A percentile compares a stretch with the other conserved stretches of the same genome.
Evolutionary conservation across 37 sponge, comb jelly and placozoan genomes (phyloP).

Genomic region (Trichoplax adhaerens): DNA sequence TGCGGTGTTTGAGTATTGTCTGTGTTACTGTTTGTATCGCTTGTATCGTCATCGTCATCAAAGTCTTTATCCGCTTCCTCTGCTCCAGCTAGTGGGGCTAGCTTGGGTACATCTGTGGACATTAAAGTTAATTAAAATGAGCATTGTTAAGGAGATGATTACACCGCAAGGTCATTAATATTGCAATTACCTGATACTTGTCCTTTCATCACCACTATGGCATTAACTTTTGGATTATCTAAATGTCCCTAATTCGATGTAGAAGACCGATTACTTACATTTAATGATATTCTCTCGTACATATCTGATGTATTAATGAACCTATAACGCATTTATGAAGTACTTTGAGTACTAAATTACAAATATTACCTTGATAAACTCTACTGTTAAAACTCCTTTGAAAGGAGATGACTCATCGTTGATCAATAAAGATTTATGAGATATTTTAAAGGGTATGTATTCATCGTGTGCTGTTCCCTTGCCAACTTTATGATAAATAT

Average conservation of each 20-base stretch:
- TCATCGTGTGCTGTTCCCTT: constrained; percentile 77
- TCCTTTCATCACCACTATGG: constrained; percentile 62
- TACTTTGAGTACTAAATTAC: too few species aligned
- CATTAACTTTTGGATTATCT: constrained; percentile 95
- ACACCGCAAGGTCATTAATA: too few species aligned
- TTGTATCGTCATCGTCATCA: not conserved
- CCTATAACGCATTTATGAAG: too few species aligned
- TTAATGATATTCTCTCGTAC: too few species aligned
- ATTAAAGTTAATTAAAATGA: constrained; percentile 1
- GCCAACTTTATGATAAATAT: constrained; percentile 73
- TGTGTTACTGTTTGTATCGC: not conserved
- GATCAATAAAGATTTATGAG: constrained; percentile 34
- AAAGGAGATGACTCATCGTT: constrained; percentile 34
- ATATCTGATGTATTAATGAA: too few species aligned
- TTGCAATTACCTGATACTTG: not conserved
- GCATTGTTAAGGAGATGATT: not conserved
- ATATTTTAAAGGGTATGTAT: constrained; percentile 52
- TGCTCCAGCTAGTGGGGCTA: constrained; percentile 28
- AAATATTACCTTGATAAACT: constrained; percentile 67
- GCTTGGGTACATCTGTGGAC: constrained; percentile 48
- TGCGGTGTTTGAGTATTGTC: constrained; percentile 10
- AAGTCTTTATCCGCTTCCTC: constrained; percentile 5
- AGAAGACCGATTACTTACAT: too few species aligned
- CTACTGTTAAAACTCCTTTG: constrained; percentile 48
- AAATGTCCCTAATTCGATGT: constrained; percentile 31